Evolutionary conservation across 2,888 invertebrate genomes (phyloP), one percentile per base, ranked within the genome.

Genomic region (Dermolepida albohirtum): DNA sequence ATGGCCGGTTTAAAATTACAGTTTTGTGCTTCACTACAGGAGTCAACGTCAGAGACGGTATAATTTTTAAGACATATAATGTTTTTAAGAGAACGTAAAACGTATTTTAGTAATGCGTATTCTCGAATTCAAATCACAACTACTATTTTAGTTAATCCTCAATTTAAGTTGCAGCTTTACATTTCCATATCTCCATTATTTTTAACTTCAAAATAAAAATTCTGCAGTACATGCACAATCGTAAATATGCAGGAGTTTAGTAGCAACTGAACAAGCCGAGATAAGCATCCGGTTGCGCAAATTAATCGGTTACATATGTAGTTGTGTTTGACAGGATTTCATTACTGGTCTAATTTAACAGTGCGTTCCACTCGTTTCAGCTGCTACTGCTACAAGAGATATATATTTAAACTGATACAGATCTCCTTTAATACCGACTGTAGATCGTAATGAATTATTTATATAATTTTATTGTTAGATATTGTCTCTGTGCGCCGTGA

Each of bases 221-320:
- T 14, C 34, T 16, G 34, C 22, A 51, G 29, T 2, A 34, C 34
- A 27, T 14, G 29, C 12, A 29, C 51, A 27, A n/a, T 62, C 59
- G 47, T 62, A 62, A 62, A 47, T 62, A 47, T 16, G 47, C 59
- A 62, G 34, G 34, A 16, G 59, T 62, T 62, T 62, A 47, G 47
- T 34, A 62, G 34, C 17, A 47, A 47, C 14, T 34, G 47, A 62
- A 39, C 34, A 29, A 5, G 29, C 47, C 16, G 14, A 62, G 59
- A 62, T 62, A 62, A 62, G 59, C 73, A 73, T 71, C 73, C 73
- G 71, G 69, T 73, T 73, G 71, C 71, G 71, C 70, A 73, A 73
- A 73, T 73, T 71, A 69, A 73, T 71, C 71, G 68, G 55, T 68
- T 65, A 67, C 71, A 55, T 49, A 55, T 50, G 66, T 34, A 66